Evolutionary conservation across 2,888 invertebrate species (phyloP), one percentile per base, ranked within the genome.

Genomic region (Drymonia ruficornis): DNA sequence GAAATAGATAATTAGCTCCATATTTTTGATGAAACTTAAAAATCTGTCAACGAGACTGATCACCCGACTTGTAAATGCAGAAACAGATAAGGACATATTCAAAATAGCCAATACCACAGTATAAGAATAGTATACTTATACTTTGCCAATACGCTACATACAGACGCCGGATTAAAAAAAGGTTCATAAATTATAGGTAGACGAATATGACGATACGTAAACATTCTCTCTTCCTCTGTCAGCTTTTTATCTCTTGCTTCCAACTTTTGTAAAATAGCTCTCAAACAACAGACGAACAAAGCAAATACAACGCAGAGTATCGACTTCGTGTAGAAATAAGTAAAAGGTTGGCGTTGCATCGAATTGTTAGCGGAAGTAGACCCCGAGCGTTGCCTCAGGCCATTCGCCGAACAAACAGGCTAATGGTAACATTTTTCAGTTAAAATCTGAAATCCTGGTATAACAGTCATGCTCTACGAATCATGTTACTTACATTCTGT

Each of bases 351-450:
- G 7, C 19, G 15, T 9, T 45, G 23, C 28, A 45, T 1, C 43
- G 19, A 23, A 43, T 28, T 12, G 28, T 23, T 45, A 28, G n/a
- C 8, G n/a, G 13, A 45, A 18, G 23, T 28, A 45, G 11, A 1
- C 40, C 43, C 46, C 18, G 47, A 34, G 16, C 31, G 15, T 6
- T 15, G 52, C 34, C 48, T 45, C 12, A 7, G 8, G 9, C 38
- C 47, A 23, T 52, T 54, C 58, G 28, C 53, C 31, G 38, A 31
- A 43, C 29, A 44, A 61, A 53, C 56, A 47, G 34, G 34, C 55
- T 65, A 71, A 76, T 74, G 65, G 70, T 66, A 67, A 65, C 61
- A 63, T 69, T 70, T 72, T 73, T 73, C 70, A 70, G 49, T 57
- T 56, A 64, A 65, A 63, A 66, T 23, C 44, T n/a, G 54, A 57